Evolutionary conservation across 2,113 vertebrate species (phyloP).

Genomic region (Mixornis gularis): DNA sequence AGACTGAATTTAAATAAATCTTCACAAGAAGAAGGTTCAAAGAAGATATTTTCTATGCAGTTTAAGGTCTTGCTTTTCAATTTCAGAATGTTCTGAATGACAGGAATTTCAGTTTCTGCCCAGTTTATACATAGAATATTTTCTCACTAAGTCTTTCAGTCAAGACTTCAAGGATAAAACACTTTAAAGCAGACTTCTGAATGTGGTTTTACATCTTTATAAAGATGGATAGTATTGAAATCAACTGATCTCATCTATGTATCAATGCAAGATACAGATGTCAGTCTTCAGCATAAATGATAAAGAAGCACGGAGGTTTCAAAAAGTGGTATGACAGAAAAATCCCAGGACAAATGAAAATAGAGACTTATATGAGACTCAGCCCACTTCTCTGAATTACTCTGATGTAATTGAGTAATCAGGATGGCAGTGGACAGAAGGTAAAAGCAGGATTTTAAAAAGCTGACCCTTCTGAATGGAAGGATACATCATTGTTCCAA

Average conservation of each 20-base stretch:
- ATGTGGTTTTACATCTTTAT: neutral
- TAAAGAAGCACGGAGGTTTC: neutral
- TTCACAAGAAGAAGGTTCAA: neutral
- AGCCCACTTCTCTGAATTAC: neutral
- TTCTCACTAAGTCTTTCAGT: neutral
- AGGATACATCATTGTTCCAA: neutral
- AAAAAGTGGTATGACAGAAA: neutral
- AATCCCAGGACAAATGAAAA: neutral
- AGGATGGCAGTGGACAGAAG: neutral
- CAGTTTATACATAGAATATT: neutral
- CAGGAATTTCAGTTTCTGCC: neutral
- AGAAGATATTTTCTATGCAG: neutral
- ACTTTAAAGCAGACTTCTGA: neutral
- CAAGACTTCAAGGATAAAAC: neutral
- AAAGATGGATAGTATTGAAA: neutral
- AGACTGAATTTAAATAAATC: neutral
- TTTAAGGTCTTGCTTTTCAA: neutral
- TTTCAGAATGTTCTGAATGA: neutral
- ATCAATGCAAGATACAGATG: neutral
- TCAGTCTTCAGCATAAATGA: neutral
- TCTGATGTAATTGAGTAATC: neutral
- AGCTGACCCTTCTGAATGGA: neutral
- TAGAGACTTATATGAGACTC: neutral
- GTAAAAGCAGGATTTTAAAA: neutral
- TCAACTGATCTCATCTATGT: neutral